phyloP scores from a whole-genome alignment of 2,797 vertebrate species.

The Champsocephalus gunnari region DNA sequence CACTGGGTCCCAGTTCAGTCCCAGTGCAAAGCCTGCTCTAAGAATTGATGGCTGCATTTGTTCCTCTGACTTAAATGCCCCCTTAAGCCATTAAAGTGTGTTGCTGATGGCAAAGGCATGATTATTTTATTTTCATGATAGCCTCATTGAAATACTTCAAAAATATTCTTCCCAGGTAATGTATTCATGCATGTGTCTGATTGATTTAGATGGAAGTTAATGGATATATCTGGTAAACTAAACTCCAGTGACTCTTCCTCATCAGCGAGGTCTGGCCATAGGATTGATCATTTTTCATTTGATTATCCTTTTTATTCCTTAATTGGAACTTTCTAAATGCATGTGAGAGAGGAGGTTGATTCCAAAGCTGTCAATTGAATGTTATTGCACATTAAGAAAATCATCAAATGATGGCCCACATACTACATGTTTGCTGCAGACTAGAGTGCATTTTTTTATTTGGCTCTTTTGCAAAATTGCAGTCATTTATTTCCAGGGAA shows the following conservation, averaged over 20 bases:
- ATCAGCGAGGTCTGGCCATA: background rate
- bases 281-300: constrained; percentile 20
- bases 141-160: background rate
- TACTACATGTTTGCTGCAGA: constrained; percentile 9
- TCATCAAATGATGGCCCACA: constrained; percentile 17
- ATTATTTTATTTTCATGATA: constrained; percentile 6
- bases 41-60: constrained; percentile 23
- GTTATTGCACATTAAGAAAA: constrained; percentile 29
- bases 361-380: constrained; percentile 39
- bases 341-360: constrained; percentile 28
- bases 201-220: constrained; percentile 14
- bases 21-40: constrained; percentile 26
- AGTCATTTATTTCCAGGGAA: constrained; percentile 14
- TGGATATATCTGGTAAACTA: constrained; percentile 16
- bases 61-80: constrained; percentile 18
- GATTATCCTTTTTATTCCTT: constrained; percentile 7
- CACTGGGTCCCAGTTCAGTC: constrained; percentile 1
- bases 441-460: background rate
- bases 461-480: constrained; percentile 18
- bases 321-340: constrained; percentile 36
- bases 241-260: constrained; percentile 15
- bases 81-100: constrained; percentile 28
- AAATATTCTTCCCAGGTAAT: constrained; percentile 8
- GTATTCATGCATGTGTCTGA: constrained; percentile 45
- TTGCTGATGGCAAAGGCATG: constrained; percentile 29